Percentiles rank a stretch among this genome's conserved stretches.
phyloP scores from a whole-genome alignment of 2,797 vertebrate species.

The Bothrops alternatus region DNA sequence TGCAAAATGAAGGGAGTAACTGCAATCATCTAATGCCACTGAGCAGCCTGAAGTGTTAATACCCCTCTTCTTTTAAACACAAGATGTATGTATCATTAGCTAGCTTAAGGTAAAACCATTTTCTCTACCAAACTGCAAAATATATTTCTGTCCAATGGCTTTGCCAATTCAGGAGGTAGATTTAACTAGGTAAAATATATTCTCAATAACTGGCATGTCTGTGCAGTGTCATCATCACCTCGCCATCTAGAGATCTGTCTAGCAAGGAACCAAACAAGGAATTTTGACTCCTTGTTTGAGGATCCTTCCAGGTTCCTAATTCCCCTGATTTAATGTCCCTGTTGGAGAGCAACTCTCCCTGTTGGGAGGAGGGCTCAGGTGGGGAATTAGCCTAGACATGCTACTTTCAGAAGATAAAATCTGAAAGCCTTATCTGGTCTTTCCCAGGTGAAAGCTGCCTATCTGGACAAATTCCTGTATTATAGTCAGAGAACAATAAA shows the following conservation, averaged over 20 bases:
- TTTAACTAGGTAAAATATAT: not conserved
- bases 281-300: not conserved
- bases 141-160: not conserved
- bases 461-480: not conserved
- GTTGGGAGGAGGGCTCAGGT: not conserved
- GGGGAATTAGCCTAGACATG: not conserved
- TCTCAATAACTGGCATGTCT: not conserved
- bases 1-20: not conserved
- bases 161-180: not conserved
- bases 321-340: not conserved
- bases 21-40: not conserved
- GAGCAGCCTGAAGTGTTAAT: not conserved
- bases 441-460: not conserved
- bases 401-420: not conserved
- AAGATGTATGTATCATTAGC: not conserved
- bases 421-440: too few species aligned
- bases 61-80: not conserved
- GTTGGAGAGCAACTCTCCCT: not conserved
- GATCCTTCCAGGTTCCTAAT: not conserved
- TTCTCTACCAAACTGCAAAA: not conserved
- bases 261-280: not conserved
- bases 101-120: not conserved
- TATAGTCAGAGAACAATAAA: not conserved
- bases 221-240: not conserved
- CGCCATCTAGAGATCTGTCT: not conserved